These are phyloP conservation scores for Halcyon chelicuti DNA, from an alignment of 2,797 vertebrate genomes.

Conservation along the genomic window DNA sequence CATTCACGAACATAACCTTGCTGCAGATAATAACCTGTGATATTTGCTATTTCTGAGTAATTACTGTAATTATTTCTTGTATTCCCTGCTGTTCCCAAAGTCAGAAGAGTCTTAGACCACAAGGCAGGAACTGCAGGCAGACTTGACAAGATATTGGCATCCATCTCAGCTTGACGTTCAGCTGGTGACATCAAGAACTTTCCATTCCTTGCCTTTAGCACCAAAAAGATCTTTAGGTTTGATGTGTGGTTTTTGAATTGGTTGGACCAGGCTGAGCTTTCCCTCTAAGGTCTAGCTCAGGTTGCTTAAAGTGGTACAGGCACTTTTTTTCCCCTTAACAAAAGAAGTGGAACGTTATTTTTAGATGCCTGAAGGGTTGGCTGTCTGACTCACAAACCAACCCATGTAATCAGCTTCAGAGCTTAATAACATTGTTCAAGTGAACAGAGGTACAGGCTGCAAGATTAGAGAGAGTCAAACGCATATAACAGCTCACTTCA, in stretches of 20 bases:
- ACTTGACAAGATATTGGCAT: not conserved
- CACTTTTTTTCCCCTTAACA: not conserved
- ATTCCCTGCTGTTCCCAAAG: not conserved
- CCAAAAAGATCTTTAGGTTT: not conserved
- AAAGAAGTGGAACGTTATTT: conserved; percentile 63
- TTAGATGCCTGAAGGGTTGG: conserved; percentile 58
- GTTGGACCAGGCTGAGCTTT: conserved; percentile 26
- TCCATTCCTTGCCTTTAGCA: not conserved
- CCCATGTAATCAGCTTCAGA: conserved; percentile 71
- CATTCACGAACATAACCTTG: not conserved
- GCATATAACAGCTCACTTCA: conserved; percentile 39
- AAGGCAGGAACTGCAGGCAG: not conserved
- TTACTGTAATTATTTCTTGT: not conserved
- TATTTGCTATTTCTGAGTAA: not conserved
- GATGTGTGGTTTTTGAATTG: not conserved
- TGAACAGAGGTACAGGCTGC: conserved; percentile 1
- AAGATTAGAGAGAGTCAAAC: conserved; percentile 42
- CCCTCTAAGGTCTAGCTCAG: not conserved
- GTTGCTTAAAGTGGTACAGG: conserved; percentile 13
- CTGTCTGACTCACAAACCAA: conserved; percentile 57
- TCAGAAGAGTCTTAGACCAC: not conserved
- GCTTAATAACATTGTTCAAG: conserved; percentile 67
- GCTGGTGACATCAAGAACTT: not conserved
- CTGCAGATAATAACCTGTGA: not conserved
- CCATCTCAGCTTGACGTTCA: not conserved